Conservation (phyloP, 2,797 vertebrate genomes). For the Coregonus suidteri region DNA sequence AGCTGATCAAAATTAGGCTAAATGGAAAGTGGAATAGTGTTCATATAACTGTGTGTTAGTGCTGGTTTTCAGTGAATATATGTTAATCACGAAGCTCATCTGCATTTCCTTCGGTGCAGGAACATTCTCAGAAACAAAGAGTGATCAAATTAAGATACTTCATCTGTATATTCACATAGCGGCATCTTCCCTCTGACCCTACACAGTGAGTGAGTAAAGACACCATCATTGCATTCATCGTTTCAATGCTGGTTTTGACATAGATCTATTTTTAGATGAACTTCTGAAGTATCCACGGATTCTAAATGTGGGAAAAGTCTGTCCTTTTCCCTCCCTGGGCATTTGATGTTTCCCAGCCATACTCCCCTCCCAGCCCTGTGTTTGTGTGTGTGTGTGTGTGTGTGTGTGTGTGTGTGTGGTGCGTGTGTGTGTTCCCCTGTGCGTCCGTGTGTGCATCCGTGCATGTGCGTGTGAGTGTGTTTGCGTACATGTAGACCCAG, state of each 20-base stretch:
- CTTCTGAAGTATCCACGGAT: conserved; percentile 96
- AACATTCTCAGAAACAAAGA: not conserved
- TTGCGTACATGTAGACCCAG: conserved; percentile 77
- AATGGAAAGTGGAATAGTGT: too few species aligned
- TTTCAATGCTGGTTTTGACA: conserved; percentile 77
- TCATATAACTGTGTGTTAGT: too few species aligned
- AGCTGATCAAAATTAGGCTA: too few species aligned
- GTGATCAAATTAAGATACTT: too few species aligned
- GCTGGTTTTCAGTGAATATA: too few species aligned
- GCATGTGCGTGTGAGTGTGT: not conserved
- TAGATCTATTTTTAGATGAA: conserved; percentile 94
- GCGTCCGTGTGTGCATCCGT: not conserved
- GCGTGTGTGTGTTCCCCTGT: not conserved
- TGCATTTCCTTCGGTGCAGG: too few species aligned
- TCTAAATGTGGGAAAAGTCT: conserved; percentile 99
- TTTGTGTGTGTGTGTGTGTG: conserved; percentile 79
- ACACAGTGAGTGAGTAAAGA: conserved; percentile 5
- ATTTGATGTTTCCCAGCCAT: conserved; percentile 91
- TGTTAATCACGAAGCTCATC: too few species aligned
- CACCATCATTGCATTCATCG: conserved; percentile 28
- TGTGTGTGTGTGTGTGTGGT: conserved; percentile 18
- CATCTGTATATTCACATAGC: conserved; percentile 10
- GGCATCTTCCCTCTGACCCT: not conserved
- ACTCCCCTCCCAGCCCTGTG: conserved; percentile 63
- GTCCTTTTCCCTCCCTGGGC: conserved; percentile 87